Conservation (phyloP, 2,113 vertebrate genomes). For the Microcebus lehilahytsara region DNA sequence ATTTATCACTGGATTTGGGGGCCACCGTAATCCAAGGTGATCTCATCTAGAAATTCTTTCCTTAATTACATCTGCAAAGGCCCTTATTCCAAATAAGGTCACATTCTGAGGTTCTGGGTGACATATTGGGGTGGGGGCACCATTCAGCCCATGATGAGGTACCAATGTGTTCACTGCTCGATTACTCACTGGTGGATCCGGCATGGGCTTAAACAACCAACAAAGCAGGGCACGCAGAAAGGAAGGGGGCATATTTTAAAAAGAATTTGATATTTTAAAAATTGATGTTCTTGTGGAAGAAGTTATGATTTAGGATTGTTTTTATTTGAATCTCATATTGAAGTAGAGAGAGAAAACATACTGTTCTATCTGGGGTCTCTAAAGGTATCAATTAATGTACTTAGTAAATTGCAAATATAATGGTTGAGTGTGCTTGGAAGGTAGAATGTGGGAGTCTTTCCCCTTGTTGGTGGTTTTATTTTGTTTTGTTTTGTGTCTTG, state of each 20-base stretch:
- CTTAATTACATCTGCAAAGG: background rate
- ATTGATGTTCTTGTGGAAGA: background rate
- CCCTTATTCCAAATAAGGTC: background rate
- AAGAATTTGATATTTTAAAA: background rate
- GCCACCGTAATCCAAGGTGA: background rate
- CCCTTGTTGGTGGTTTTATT: background rate
- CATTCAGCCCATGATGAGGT: background rate
- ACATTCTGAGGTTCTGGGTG: background rate
- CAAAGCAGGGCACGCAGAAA: background rate
- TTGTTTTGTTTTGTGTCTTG: background rate
- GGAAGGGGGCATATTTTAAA: background rate
- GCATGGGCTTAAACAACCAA: background rate
- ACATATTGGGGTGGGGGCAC: background rate
- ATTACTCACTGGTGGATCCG: background rate
- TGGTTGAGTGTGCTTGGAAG: background rate
- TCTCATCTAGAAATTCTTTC: background rate
- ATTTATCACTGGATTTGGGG: background rate
- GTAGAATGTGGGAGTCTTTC: background rate
- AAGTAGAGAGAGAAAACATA: background rate
- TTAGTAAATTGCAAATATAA: background rate
- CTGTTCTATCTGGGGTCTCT: background rate
- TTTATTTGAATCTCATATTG: background rate
- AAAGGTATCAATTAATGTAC: background rate
- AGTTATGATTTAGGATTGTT: constrained; percentile 12
- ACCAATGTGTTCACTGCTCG: background rate